A percentile compares a stretch with the other conserved stretches of the same genome.
Conservation (phyloP, 2,113 vertebrate genomes). For the Trogon melanurus region DNA sequence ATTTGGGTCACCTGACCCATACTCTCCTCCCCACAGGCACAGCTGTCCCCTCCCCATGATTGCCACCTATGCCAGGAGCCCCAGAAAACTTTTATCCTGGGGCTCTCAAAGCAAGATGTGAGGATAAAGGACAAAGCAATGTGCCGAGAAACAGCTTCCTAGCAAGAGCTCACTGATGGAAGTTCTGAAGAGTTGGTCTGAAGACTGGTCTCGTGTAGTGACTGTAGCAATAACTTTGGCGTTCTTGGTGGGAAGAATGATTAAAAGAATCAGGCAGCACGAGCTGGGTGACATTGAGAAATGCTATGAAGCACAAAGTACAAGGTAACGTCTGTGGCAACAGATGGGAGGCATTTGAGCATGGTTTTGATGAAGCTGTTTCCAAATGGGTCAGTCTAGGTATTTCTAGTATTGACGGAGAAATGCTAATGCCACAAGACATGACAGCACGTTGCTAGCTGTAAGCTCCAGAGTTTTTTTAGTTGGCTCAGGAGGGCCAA, state of each 20-base stretch:
- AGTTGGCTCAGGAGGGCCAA: not conserved
- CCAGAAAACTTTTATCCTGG: too few relatives aligned
- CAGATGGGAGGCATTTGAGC: slow-evolving; percentile 27
- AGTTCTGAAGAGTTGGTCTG: not conserved
- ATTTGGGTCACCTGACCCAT: too few relatives aligned
- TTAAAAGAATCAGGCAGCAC: not conserved
- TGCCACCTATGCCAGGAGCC: too few relatives aligned
- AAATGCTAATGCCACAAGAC: not conserved
- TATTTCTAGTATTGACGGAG: not conserved
- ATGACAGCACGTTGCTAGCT: not conserved
- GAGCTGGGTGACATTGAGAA: slow-evolving; percentile 16
- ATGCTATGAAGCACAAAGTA: not conserved
- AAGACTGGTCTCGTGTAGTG: not conserved
- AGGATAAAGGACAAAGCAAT: not conserved
- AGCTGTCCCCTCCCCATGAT: too few relatives aligned
- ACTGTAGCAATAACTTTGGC: not conserved
- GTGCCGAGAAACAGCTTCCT: not conserved
- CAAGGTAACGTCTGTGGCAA: not conserved
- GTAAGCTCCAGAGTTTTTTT: not conserved
- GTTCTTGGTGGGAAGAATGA: not conserved
- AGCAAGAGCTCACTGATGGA: not conserved
- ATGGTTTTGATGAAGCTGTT: not conserved
- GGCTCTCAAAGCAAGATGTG: too few relatives aligned
- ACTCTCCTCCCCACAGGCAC: too few relatives aligned
- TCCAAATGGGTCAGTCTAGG: not conserved